Base-by-base conservation (phyloP, 2,888 invertebrate species). In the Pycnomerus fuliginosus region DNA sequence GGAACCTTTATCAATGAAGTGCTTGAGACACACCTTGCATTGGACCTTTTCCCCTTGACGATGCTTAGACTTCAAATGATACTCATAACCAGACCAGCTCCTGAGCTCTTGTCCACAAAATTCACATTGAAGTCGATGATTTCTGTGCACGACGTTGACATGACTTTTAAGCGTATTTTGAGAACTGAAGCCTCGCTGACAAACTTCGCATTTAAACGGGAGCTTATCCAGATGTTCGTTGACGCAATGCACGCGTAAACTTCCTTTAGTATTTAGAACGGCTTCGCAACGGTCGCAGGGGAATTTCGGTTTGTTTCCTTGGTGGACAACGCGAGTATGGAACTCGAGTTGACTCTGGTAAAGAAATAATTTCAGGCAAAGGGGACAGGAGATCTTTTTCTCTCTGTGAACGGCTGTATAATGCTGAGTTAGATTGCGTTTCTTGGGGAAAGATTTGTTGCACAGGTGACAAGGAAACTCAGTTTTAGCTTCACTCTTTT, bases 181-280 rank as follows among this genome's bases (percentile, higher is more conserved):
- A 28, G 57, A 62, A 20, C 74, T 76, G 49, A 77, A 79, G 3
- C 74, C 65, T 45, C 76, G 74, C 2, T 75, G 74, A 29, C 80
- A 80, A 30, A 75, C 44, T 41, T 76, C 74, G 45, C 80, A 80
- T 32, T n/a, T n/a, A n/a, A n/a, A 74, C 28, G 78, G 75, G 1
- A 74, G 71, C 5, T 56, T 56, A 7, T 7, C 7, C 27, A 3
- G 8, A 5, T 13, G 11, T 3, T 7, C n/a, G 2, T 2, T 3
- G 14, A 27, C 14, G 27, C n/a, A 3, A 11, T 27, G 27, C 14
- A 7, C 12, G 11, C 14, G 11, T 12, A 10, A 27, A 7, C 14
- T 8, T 13, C 2, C 2, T 11, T 27, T 27, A 7, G 11, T 10
- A 3, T 27, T 27, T 12, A 13, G 14, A 7, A 14, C 29, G 29